These are phyloP conservation scores for Procambarus clarkii DNA, from an alignment of 1,140 invertebrate genomes.

Conservation along the genomic window DNA sequence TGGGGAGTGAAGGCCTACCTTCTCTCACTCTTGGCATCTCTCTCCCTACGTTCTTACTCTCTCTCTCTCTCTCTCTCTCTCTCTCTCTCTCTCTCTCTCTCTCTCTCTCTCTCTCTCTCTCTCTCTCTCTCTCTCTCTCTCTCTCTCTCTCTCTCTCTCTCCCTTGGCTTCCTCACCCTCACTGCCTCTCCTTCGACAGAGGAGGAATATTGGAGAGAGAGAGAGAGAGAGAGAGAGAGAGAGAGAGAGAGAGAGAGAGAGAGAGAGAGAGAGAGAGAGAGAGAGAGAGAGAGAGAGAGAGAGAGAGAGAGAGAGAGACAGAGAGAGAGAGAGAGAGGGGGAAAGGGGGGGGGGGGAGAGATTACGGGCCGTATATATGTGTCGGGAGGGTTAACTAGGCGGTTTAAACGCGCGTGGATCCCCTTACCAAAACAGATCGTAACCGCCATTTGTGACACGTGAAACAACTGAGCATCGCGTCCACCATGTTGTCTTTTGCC, in stretches of 20 bases:
- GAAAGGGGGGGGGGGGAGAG: too few relatives aligned
- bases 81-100: slow-evolving; percentile 30
- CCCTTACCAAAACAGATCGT: slow-evolving; percentile 24
- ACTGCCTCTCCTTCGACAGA: neutral
- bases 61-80: slow-evolving; percentile 25
- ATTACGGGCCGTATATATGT: too few relatives aligned
- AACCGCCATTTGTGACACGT: neutral
- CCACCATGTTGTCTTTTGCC: neutral
- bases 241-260: slow-evolving; percentile 20
- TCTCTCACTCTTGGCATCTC: neutral
- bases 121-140: neutral
- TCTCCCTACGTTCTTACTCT: neutral
- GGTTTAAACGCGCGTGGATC: slow-evolving; percentile 1
- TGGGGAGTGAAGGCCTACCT: too few relatives aligned
- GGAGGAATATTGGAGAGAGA: neutral
- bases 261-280: slow-evolving; percentile 21
- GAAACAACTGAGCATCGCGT: slow-evolving; percentile 28
- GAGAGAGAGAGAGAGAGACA: too few relatives aligned
- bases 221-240: neutral
- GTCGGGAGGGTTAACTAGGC: neutral
- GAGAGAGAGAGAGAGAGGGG: too few relatives aligned
- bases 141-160: too few relatives aligned
- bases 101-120: slow-evolving; percentile 24
- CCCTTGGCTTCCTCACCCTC: too few relatives aligned
- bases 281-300: neutral